phyloP scores from a whole-genome alignment of 2,888 invertebrate species.

The Metalampra italica region DNA sequence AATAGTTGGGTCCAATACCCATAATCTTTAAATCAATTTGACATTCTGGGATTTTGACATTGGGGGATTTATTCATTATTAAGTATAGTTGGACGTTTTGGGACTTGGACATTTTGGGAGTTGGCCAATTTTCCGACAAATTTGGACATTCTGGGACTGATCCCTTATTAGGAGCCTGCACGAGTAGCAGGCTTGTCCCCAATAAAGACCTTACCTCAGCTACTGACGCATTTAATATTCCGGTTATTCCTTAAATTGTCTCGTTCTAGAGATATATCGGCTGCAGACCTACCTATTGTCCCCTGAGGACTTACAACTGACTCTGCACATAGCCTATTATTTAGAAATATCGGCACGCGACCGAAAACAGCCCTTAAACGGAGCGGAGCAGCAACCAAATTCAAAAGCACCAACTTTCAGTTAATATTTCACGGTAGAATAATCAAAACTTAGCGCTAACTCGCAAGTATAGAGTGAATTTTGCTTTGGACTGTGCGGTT shows the following conservation, averaged over 20 bases:
- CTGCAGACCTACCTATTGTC: slow-evolving; percentile 67
- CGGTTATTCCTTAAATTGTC: slow-evolving; percentile 68
- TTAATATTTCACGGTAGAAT: slow-evolving; percentile 15
- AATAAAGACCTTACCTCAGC: slow-evolving; percentile 25
- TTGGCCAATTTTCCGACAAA: too few species aligned
- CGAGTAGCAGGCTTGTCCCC: neutral
- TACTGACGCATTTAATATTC: slow-evolving; percentile 60
- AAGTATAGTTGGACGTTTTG: too few species aligned
- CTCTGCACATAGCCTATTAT: slow-evolving; percentile 20
- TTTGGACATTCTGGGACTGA: too few species aligned
- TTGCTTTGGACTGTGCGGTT: slow-evolving; percentile 14
- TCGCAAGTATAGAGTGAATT: slow-evolving; percentile 16
- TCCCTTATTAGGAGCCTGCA: neutral
- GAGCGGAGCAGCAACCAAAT: slow-evolving; percentile 6
- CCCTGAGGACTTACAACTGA: slow-evolving; percentile 60
- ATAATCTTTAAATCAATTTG: too few species aligned
- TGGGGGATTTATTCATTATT: too few species aligned
- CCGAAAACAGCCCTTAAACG: slow-evolving; percentile 22
- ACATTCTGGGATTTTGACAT: too few species aligned
- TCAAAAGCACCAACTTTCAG: slow-evolving; percentile 10
- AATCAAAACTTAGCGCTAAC: slow-evolving; percentile 16
- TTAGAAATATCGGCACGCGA: slow-evolving; percentile 17
- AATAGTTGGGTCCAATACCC: too few species aligned
- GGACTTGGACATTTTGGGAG: too few species aligned
- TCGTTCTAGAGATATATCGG: slow-evolving; percentile 67